Base-by-base conservation (phyloP, 2,797 vertebrate genomes). In the Odontamblyopus lacepedii region DNA sequence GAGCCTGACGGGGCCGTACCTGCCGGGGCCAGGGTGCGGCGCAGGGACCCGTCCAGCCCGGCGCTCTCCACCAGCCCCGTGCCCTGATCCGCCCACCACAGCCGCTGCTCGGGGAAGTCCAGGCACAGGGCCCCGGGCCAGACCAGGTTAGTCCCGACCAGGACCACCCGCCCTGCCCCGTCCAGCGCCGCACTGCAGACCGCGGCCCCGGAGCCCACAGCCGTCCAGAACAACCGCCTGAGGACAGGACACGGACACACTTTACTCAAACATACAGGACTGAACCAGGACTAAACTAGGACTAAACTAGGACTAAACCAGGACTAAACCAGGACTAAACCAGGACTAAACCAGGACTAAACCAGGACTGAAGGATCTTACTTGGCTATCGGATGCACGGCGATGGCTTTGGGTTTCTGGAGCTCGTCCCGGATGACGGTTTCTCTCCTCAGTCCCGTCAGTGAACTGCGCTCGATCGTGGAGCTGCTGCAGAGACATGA, bases 161-260 rank as follows among this genome's bases (percentile, higher is more conserved):
- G 70, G 1, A 95, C 76, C 2, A 2, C 74, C 0, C 94, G 95
- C 26, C 85, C 81, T 0, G 66, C 81, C 65, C 97, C 97, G 16
- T 95, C 93, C 64, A 99, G 80, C 35, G 94, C 95, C 60, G 94
- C 92, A 18, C 95, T 94, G 89, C 94, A 95, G 79, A 99, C 95
- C 16, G 69, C 81, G 11, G 97, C 95, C 18, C 59, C 86, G 72
- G 74, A 62, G 23, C 97, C 96, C 48, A 92, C 83, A 74, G 97
- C 95, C 2, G 96, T 97, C 97, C 97, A 98, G 92, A 97, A 98
- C 81, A 99, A 86, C 91, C 88, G 96, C 95, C 97, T 99, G 91
- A 81, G 92, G 86, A 88, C 87, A 87, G 23, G 18, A 44, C 76
- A 77, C 27, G 2, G 18, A 19, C 23, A 63, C 11, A 8, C 9